Percentiles rank a stretch among this genome's conserved stretches.
phyloP scores from a whole-genome alignment of 2,888 invertebrate species.

The Podabrus alpinus region DNA sequence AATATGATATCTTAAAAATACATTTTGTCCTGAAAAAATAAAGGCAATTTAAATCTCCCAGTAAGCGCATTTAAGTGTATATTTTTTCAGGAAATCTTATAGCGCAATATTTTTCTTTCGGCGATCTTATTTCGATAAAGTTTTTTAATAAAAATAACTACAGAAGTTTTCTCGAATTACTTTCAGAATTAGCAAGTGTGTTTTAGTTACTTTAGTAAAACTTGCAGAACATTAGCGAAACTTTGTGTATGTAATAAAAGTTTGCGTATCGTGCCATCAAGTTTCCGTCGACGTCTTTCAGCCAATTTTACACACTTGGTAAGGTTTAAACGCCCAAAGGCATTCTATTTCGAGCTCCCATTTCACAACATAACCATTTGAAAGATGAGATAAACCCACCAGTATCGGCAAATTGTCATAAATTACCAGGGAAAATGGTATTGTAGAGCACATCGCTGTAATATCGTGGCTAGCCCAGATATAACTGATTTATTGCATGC shows the following conservation, averaged over 20 bases:
- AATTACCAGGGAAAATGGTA: slow-evolving; percentile 32
- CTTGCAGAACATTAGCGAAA: slow-evolving; percentile 8
- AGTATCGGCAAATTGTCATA: slow-evolving; percentile 36
- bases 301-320: slow-evolving; percentile 25
- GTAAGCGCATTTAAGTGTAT: no score
- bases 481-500: slow-evolving; percentile 35
- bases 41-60: neutral
- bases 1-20: no score
- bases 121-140: neutral
- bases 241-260: slow-evolving; percentile 12
- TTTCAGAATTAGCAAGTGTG: neutral
- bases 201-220: neutral
- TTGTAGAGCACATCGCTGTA: slow-evolving; percentile 20
- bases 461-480: slow-evolving; percentile 35
- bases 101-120: neutral
- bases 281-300: slow-evolving; percentile 21
- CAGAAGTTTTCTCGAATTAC: neutral
- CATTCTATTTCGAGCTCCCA: slow-evolving; percentile 28
- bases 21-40: no score
- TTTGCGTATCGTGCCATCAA: slow-evolving; percentile 21
- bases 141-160: neutral
- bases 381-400: slow-evolving; percentile 31
- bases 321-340: slow-evolving; percentile 25
- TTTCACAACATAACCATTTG: slow-evolving; percentile 25
- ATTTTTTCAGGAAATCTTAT: neutral